Conservation (phyloP, 2,113 vertebrate species). For the Drymodes brunneopygia region DNA sequence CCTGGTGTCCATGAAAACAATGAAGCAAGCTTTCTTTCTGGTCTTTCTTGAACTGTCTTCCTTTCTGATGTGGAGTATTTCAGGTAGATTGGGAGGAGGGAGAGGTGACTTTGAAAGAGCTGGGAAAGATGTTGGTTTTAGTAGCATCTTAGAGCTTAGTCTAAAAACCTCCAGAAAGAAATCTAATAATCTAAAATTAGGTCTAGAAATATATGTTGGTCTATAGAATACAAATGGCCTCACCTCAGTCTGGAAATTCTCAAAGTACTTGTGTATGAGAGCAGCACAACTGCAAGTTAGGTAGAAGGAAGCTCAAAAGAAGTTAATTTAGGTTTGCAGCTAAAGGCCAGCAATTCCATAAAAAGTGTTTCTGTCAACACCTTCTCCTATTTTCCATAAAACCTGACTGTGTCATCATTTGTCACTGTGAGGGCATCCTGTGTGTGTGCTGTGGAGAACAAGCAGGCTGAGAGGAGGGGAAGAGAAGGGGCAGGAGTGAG, state of each 20-base stretch:
- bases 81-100: not conserved
- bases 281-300: not conserved
- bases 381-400: not conserved
- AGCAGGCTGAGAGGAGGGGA: not conserved
- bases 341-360: not conserved
- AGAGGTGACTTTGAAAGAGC: not conserved
- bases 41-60: not conserved
- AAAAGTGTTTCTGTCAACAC: not conserved
- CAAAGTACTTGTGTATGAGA: not conserved
- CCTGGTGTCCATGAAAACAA: not conserved
- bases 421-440: not conserved
- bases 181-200: not conserved
- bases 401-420: not conserved
- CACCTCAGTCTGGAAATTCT: not conserved
- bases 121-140: not conserved
- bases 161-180: not conserved
- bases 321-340: not conserved
- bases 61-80: not conserved
- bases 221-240: not conserved
- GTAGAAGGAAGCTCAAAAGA: not conserved
- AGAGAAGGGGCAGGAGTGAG: not conserved
- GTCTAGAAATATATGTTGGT: not conserved
- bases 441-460: not conserved
- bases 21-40: not conserved
- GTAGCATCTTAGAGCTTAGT: not conserved